Percentiles rank a stretch among this genome's conserved stretches.
Conservation (phyloP, 2,797 vertebrate species). For the Sebastes nivosus region DNA sequence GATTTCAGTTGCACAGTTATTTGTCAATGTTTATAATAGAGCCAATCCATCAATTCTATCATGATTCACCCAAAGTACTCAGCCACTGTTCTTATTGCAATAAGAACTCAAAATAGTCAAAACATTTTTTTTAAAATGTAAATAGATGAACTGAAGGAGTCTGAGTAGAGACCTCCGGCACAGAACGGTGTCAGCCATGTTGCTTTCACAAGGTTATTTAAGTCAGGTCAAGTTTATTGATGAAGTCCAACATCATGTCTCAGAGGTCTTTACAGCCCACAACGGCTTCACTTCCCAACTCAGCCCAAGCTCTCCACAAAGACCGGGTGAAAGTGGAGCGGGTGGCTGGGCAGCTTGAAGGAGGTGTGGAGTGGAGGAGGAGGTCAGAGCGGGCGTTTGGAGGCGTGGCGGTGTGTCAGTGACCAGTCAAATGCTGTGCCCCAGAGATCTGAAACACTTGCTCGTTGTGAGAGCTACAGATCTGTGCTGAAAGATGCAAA, state of each 20-base stretch:
- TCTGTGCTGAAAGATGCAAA: constrained; percentile 7
- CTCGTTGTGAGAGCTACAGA: neutral
- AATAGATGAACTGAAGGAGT: neutral
- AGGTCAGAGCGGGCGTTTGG: constrained; percentile 26
- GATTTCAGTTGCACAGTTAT: neutral
- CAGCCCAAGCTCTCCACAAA: neutral
- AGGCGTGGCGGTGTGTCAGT: constrained; percentile 7
- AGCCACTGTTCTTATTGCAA: neutral
- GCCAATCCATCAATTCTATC: neutral
- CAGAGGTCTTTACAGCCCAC: neutral
- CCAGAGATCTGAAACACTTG: constrained; percentile 17
- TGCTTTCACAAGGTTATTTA: neutral
- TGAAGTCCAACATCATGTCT: constrained; percentile 1
- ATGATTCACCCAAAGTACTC: neutral
- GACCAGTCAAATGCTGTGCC: constrained; percentile 22
- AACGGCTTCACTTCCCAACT: neutral
- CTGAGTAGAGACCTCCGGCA: neutral
- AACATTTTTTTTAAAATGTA: neutral
- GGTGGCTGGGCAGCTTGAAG: constrained; percentile 14
- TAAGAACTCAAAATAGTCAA: neutral
- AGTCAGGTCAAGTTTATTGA: neutral
- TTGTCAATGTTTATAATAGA: neutral
- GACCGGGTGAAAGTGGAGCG: neutral
- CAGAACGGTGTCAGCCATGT: neutral
- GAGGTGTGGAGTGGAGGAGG: constrained; percentile 24